Conservation (phyloP, 2,113 vertebrate genomes). For the Chaetodon auriga region DNA sequence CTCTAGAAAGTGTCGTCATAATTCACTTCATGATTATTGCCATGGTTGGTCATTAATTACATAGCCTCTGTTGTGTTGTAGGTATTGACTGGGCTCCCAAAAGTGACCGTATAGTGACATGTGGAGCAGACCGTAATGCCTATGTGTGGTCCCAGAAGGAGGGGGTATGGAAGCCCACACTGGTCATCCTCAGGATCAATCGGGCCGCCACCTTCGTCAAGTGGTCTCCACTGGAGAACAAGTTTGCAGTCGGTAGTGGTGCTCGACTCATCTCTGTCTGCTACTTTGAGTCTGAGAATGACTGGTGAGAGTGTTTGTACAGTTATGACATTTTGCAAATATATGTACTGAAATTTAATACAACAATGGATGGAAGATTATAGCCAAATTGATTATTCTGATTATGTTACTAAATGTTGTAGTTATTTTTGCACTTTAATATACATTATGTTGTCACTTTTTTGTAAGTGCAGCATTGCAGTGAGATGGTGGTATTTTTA, state of each 20-base stretch:
- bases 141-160: slow-evolving; percentile 99
- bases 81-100: slow-evolving; percentile 99
- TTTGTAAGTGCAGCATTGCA: neutral
- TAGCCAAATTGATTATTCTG: neutral
- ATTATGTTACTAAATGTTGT: neutral
- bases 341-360: neutral
- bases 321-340: neutral
- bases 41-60: neutral
- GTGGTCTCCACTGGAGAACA: slow-evolving; percentile 99
- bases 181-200: slow-evolving; percentile 98
- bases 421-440: neutral
- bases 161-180: slow-evolving; percentile 96
- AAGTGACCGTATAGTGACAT: slow-evolving; percentile 98
- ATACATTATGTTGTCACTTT: neutral
- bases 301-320: slow-evolving; percentile 88
- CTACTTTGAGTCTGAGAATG: slow-evolving; percentile 99
- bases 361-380: neutral
- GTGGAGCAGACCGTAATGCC: slow-evolving; percentile 97
- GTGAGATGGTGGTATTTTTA: neutral
- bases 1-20: neutral
- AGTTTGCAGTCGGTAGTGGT: slow-evolving; percentile 98
- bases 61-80: slow-evolving; percentile 52
- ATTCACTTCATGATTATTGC: neutral
- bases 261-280: slow-evolving; percentile 98
- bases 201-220: slow-evolving; percentile 98